These are phyloP conservation scores for Lutra lutra DNA, from an alignment of 2,797 vertebrate species.

Conservation along the genomic window DNA sequence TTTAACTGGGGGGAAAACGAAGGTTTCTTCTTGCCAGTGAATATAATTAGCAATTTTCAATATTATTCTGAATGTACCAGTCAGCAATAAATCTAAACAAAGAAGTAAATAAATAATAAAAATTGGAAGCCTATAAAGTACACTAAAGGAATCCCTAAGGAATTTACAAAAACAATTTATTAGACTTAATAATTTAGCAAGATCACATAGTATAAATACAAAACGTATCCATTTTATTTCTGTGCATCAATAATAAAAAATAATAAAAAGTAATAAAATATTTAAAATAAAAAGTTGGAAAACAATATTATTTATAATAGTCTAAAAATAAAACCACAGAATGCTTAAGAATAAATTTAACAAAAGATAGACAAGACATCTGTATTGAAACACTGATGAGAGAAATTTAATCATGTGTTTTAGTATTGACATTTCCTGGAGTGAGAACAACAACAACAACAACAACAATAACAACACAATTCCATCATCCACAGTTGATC, in stretches of 20 bases:
- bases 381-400: not conserved
- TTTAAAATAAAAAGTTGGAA: not conserved
- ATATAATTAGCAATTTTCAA: not conserved
- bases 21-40: not conserved
- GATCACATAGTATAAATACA: not conserved
- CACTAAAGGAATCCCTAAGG: not conserved
- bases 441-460: not conserved
- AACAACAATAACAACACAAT: not conserved
- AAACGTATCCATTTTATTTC: not conserved
- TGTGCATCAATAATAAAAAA: not conserved
- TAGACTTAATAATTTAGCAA: not conserved
- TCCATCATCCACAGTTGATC: not conserved
- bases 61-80: not conserved
- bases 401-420: not conserved
- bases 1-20: not conserved
- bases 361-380: not conserved
- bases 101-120: not conserved
- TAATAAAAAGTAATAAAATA: not conserved
- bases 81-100: not conserved
- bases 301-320: not conserved
- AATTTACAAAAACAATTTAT: not conserved
- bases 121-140: not conserved
- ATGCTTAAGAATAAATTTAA: not conserved
- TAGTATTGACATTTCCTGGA: not conserved
- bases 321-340: constrained; percentile 18